Base-by-base conservation (phyloP, 2,888 invertebrate genomes). In the Torymus aiolomorphi region DNA sequence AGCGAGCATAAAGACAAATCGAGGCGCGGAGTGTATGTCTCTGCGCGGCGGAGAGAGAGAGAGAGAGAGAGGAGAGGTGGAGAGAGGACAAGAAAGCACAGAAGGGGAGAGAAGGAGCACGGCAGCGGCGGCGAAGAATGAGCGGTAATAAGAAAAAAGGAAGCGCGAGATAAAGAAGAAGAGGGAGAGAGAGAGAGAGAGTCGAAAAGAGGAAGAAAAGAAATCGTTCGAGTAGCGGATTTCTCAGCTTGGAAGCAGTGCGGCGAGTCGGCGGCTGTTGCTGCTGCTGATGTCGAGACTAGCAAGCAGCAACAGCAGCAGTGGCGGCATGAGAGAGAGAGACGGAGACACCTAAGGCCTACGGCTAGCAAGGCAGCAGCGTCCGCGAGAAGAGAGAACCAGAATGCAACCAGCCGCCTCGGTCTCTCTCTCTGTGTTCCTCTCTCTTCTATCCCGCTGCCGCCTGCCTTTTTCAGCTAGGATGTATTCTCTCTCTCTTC, bases 341-440 rank as follows among this genome's bases (percentile, higher is more conserved):
- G 61, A 66, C 31, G 42, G 72, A 82, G 82, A 80, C 85, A 84
- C 85, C 85, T 84, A 85, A 88, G 85, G 88, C 88, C 87, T 87
- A 88, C 88, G 88, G 88, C 87, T 67, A 76, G 67, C 61, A 31
- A 3, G 2, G 20, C 20, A 24, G 31, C 31, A 31, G 31, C 59
- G 31, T 56, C 54, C 54, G 63, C 31, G 11, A 62, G 31, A 11
- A 62, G 24, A 62, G 31, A 31, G 31, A 31, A 88, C 86, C 86
- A 87, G 88, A 87, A 88, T 88, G 85, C 86, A 70, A 49, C 61
- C 54, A 31, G 31, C 31, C 31, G 2, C 31, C 31, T 59, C 5
- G 14, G 8, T 52, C 31, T 31, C 10, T 11, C 31, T 16, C 56
- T 31, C 57, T 13, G 16, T 18, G 8, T 42, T 42, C 16, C 42